A percentile compares a stretch with the other conserved stretches of the same genome.
Conservation (phyloP, 2,113 vertebrate genomes). For the Corydoras maculifer region DNA sequence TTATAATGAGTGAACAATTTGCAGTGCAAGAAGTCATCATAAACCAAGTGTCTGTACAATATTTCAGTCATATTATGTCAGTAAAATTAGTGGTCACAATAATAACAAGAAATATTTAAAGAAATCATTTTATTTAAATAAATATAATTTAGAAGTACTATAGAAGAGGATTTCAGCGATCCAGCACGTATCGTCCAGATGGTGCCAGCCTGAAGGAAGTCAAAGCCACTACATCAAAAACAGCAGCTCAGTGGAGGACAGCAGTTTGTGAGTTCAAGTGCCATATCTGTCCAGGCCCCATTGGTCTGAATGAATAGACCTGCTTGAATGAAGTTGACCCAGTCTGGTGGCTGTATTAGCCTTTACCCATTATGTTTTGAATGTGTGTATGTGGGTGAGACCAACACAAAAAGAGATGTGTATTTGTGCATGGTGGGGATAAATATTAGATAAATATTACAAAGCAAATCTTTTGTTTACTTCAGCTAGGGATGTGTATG, state of each 20-base stretch:
- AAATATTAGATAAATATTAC: slow-evolving; percentile 21
- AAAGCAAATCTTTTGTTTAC: slow-evolving; percentile 51
- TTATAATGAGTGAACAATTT: too few species aligned
- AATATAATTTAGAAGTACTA: too few species aligned
- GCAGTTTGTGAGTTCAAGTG: slow-evolving; percentile 68
- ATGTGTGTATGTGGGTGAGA: slow-evolving; percentile 25
- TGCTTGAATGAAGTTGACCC: slow-evolving; percentile 51
- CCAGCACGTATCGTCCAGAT: slow-evolving; percentile 8
- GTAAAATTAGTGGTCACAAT: too few species aligned
- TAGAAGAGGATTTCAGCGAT: background rate
- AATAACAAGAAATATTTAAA: too few species aligned
- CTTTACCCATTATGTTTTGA: slow-evolving; percentile 14
- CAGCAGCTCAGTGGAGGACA: slow-evolving; percentile 50
- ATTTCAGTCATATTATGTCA: too few species aligned
- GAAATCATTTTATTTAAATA: too few species aligned
- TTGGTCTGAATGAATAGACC: slow-evolving; percentile 54
- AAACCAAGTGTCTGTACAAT: too few species aligned
- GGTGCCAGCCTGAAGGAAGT: slow-evolving; percentile 25
- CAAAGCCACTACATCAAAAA: slow-evolving; percentile 40
- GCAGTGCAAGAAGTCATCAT: too few species aligned
- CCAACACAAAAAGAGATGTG: background rate
- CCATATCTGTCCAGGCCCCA: slow-evolving; percentile 59
- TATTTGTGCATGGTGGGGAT: background rate
- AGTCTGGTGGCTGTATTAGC: slow-evolving; percentile 48
- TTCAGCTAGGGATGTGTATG: slow-evolving; percentile 38